Base-by-base conservation (phyloP, 1,140 invertebrate species). In the Colletes latitarsis region DNA sequence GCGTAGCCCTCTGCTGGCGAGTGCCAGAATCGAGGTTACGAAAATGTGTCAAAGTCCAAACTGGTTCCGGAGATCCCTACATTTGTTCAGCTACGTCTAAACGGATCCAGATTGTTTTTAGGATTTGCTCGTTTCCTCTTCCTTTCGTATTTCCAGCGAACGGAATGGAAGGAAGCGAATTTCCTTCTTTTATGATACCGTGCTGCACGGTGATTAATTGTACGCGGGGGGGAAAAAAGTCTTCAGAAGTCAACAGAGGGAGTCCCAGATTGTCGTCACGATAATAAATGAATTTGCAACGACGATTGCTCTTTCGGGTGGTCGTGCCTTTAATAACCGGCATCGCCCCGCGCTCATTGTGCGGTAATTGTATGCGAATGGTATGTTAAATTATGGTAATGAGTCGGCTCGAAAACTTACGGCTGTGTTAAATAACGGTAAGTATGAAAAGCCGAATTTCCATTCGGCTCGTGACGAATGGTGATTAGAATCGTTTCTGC, bases 331-430 rank as follows among this genome's bases (percentile, higher is more conserved):
- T 74, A 72, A 52, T 83, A 83, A 87, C 75, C 77, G 62, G 73
- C 70, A 66, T 69, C 81, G 75, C 72, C 83, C 68, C 21, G 69
- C 63, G 76, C 80, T 41, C 73, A 55, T 52, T 55, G 66, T 39
- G 17, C 74, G 62, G 76, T 85, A 86, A 87, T 86, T 80, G 78
- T 60, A 79, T 77, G 81, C 80, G 87, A 89, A 88, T 82, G 83
- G 83, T 78, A 88, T 82, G 84, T 82, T 86, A 83, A 88, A 89
- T 89, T 89, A 89, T 88, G 88, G 79, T 89, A 89, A 89, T 85
- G 83, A 85, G 87, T 82, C 85, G 77, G 62, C 62, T 75, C 52
- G 83, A 84, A 81, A 83, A 87, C 85, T 81, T 81, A 83, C 75
- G 83, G 85, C 77, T 70, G 70, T 72, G 82, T 85, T 88, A 84